These are phyloP conservation scores for Mantis religiosa DNA, from an alignment of 2,888 invertebrate species.

Conservation along the genomic window DNA sequence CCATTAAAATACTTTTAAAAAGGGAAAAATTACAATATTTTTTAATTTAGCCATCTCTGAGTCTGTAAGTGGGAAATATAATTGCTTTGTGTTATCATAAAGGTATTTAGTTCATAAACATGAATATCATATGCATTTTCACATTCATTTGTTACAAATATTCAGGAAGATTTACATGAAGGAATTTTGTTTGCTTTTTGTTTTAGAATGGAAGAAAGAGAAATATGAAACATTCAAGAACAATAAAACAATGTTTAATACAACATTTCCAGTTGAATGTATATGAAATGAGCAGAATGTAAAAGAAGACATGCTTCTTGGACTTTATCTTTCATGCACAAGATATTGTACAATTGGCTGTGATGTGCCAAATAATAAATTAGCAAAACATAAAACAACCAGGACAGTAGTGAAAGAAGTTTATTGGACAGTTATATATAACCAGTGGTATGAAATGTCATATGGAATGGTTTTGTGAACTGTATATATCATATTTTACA, in stretches of 20 bases:
- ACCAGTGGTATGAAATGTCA: background rate
- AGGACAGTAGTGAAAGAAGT: background rate
- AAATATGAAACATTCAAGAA: background rate
- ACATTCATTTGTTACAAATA: no score
- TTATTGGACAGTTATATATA: background rate
- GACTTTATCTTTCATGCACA: background rate
- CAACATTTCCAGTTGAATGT: background rate
- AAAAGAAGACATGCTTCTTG: background rate
- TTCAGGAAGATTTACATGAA: background rate
- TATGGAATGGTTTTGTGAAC: background rate
- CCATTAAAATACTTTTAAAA: no score
- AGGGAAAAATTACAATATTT: no score
- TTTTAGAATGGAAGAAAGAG: background rate
- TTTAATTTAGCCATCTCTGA: no score
- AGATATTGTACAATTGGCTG: background rate
- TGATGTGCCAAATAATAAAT: background rate
- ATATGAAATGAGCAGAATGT: background rate
- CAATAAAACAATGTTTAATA: background rate
- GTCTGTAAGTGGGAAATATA: no score
- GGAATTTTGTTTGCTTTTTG: background rate
- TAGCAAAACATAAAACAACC: background rate
- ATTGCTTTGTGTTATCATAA: background rate
- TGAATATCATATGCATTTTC: background rate
- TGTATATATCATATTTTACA: background rate
- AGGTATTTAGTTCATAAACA: background rate